phyloP scores from a whole-genome alignment of 2,797 vertebrate genomes.

The Spea hammondii region DNA sequence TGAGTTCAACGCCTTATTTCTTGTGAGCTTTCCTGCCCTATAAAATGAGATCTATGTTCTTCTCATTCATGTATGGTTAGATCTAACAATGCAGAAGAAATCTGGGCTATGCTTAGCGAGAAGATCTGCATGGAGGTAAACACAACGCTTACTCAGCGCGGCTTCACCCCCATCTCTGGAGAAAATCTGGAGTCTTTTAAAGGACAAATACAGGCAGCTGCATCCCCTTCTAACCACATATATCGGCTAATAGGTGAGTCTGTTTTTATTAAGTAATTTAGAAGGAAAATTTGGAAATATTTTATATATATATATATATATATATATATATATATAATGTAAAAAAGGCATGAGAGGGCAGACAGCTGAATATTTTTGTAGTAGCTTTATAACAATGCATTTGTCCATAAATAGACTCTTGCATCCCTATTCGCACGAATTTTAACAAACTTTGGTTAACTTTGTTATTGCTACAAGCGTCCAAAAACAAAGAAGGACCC shows the following conservation, averaged over 20 bases:
- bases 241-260: slow-evolving; percentile 86
- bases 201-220: slow-evolving; percentile 82
- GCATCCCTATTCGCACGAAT: too few relatives aligned
- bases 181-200: slow-evolving; percentile 75
- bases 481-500: too few relatives aligned
- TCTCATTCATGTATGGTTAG: slow-evolving; percentile 59
- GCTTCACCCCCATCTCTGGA: slow-evolving; percentile 72
- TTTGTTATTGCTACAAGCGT: too few relatives aligned
- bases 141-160: slow-evolving; percentile 77
- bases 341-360: too few relatives aligned
- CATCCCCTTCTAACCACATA: slow-evolving; percentile 77
- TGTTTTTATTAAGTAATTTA: not conserved
- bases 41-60: not conserved
- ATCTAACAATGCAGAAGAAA: slow-evolving; percentile 76
- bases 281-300: too few relatives aligned
- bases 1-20: too few relatives aligned
- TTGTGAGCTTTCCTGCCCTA: not conserved
- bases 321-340: too few relatives aligned
- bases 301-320: too few relatives aligned
- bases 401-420: too few relatives aligned
- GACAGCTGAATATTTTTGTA: too few relatives aligned
- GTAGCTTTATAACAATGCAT: too few relatives aligned
- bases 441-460: too few relatives aligned
- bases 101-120: slow-evolving; percentile 78
- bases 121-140: slow-evolving; percentile 84